A percentile compares a stretch with the other conserved stretches of the same genome.
Conservation (phyloP, 2,888 invertebrate genomes). For the Oeneis ivallda region DNA sequence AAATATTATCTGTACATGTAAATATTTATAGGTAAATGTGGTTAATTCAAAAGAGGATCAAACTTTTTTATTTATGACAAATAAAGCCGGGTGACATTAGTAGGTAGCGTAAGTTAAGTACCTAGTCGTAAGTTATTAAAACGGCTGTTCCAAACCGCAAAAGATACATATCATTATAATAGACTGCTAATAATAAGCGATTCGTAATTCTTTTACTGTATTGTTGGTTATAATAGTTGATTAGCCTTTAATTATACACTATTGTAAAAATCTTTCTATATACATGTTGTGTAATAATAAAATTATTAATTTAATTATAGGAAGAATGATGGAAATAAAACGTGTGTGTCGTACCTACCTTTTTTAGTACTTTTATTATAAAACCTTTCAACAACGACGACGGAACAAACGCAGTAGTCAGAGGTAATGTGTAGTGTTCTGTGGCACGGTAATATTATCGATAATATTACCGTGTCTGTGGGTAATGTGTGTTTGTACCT, state of each 20-base stretch:
- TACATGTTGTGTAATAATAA: slow-evolving; percentile 81
- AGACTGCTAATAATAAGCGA: slow-evolving; percentile 78
- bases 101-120: slow-evolving; percentile 24
- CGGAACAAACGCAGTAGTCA: too few species aligned
- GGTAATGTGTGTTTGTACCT: too few species aligned
- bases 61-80: neutral
- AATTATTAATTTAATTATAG: slow-evolving; percentile 66
- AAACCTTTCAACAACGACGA: too few species aligned
- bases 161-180: slow-evolving; percentile 81
- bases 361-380: slow-evolving; percentile 47
- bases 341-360: slow-evolving; percentile 74
- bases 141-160: slow-evolving; percentile 80
- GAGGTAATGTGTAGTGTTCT: too few species aligned
- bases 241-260: slow-evolving; percentile 78
- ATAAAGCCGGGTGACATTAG: slow-evolving; percentile 26
- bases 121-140: slow-evolving; percentile 46
- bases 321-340: slow-evolving; percentile 65
- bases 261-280: slow-evolving; percentile 82
- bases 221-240: slow-evolving; percentile 76
- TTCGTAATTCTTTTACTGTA: slow-evolving; percentile 78
- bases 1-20: neutral
- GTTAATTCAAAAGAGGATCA: neutral
- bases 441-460: too few species aligned
- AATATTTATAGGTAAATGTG: neutral
- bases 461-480: too few species aligned